Base-by-base conservation (phyloP, 2,888 invertebrate species). In the Eucera pruinosa region DNA sequence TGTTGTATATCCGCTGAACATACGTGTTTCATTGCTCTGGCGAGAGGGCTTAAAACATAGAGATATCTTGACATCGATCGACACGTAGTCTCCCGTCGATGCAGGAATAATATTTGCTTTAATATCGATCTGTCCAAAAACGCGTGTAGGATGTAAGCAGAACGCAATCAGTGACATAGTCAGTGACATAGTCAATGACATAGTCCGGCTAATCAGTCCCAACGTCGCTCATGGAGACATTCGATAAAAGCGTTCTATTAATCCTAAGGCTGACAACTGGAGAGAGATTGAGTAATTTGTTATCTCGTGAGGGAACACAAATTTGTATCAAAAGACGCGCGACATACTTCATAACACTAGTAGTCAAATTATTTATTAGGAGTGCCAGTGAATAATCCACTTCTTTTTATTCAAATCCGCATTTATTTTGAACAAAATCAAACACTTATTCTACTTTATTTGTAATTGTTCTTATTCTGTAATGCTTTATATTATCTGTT, bases 21-120 rank as follows among this genome's bases (percentile, higher is more conserved):
- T 64, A 30, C 20, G 41, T 52, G 60, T 61, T 54, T 48, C 41
- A 18, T 18, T 45, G 67, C 13, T n/a, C 20, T 11, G 20, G 13
- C 23, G n/a, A 50, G 23, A 9, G 13, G 15, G 27, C 15, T 39
- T 36, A 39, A 41, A 52, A 45, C 18, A 4, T 20, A 23, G 18
- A 39, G 20, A 36, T 45, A 47, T 39, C 39, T 57, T 30, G 33
- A 43, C 41, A 67, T 71, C 57, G 57, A 67, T 57, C 57, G 27
- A 52, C 64, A 30, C 52, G 41, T 52, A 39, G 30, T 50, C 23
- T n/a, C 23, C 2, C 45, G 55, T 45, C 33, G 33, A 65, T 45
- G 45, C 13, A 25, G 45, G 33, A 45, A 65, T 18, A 65, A 65
- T 55, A 65, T 65, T 65, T 65, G 45, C 18, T 23, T 6, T 30